Evolutionary conservation across 2,797 vertebrate genomes (phyloP), one percentile per base, ranked within the genome.

Genomic region (Graptemys geographica): DNA sequence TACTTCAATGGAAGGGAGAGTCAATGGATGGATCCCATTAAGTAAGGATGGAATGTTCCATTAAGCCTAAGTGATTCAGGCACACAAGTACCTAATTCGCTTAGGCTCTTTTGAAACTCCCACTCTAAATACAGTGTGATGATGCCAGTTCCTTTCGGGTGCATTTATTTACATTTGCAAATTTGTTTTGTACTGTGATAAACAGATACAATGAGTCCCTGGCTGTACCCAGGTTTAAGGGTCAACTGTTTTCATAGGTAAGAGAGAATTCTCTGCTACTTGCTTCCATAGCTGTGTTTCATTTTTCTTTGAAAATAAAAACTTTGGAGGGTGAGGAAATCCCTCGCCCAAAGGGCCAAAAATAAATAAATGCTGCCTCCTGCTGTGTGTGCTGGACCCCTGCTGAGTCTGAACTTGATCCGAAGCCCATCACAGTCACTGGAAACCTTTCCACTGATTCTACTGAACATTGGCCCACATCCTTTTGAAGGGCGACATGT

Each of bases 91-190:
- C 19, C n/a, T 37, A 37, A 23, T 11, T 72, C n/a, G 25, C 69
- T 41, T 41, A 72, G 37, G 19, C 19, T 21, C 5, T 25, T 72
- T 72, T 72, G n/a, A 41, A 23, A 72, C 37, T 41, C 37, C 37
- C 91, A 74, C 83, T 90, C 57, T 86, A 87, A 90, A 62, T 33
- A 62, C 31, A 80, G 44, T 79, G 55, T 86, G 69, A 85, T 65
- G 88, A 84, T 80, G 83, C 92, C 86, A 72, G 15, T 92, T 69
- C 83, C 87, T 94, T 90, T 89, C 90, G 88, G 10, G 15, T 25
- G n/a, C n/a, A 16, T 41, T 31, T 56, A 16, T 44, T 11, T 47
- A 49, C 18, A n/a, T 65, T 83, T 65, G 59, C 19, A 21, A 12
- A 83, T 47, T 83, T 83, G 44, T 44, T 83, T 83, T 13, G 18